Evolutionary conservation across 2,113 vertebrate genomes (phyloP).

Genomic region (Morone saxatilis): DNA sequence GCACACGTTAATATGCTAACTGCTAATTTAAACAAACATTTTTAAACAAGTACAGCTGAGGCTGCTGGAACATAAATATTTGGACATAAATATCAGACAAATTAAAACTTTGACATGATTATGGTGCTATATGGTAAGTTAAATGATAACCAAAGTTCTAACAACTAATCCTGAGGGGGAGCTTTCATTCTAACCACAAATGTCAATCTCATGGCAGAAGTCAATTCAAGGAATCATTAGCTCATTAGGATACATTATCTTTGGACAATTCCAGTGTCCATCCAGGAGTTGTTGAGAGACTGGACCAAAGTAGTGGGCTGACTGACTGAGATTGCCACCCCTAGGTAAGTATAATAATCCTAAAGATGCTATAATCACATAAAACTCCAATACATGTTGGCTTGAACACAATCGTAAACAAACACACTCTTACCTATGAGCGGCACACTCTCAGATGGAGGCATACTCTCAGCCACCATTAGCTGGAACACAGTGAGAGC

Average conservation of each 20-base stretch:
- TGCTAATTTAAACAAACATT: not conserved
- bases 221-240: not conserved
- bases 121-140: not conserved
- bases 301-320: not conserved
- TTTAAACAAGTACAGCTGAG: too few species aligned
- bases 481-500: conserved; percentile 98
- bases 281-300: not conserved
- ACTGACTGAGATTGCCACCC: not conserved
- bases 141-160: too few species aligned
- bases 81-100: not conserved
- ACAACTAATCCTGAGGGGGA: too few species aligned
- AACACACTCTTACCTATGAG: conserved; percentile 89
- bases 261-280: not conserved
- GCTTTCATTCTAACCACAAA: too few species aligned
- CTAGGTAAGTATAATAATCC: not conserved
- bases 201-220: too few species aligned
- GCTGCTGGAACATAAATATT: not conserved
- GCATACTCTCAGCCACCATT: conserved; percentile 99
- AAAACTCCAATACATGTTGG: not conserved
- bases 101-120: not conserved
- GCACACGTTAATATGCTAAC: too few species aligned
- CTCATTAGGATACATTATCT: not conserved
- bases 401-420: not conserved
- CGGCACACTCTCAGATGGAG: conserved; percentile 96
- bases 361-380: not conserved